Conservation (phyloP, 2,888 invertebrate species). For the Lasiommata megera region DNA sequence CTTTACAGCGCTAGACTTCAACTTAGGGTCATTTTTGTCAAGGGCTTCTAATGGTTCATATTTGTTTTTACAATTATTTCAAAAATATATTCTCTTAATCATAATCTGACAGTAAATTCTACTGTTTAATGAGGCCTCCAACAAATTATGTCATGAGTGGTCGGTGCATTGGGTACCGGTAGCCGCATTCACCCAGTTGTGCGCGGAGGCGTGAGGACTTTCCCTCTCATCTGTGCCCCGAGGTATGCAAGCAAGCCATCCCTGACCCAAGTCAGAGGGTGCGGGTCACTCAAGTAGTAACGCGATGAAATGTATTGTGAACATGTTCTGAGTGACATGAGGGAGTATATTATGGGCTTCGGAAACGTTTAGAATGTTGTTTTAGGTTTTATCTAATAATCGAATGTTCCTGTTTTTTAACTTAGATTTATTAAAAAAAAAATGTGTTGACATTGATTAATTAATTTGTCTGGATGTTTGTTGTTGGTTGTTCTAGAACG, state of each 20-base stretch:
- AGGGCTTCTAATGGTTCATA: too few species aligned
- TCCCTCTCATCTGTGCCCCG: slow-evolving; percentile 76
- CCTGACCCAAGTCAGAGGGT: slow-evolving; percentile 31
- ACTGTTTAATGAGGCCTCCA: slow-evolving; percentile 69
- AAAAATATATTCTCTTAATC: too few species aligned
- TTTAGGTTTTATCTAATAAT: background rate
- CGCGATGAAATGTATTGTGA: slow-evolving; percentile 13
- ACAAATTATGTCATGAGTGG: slow-evolving; percentile 76
- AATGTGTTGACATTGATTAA: too few species aligned
- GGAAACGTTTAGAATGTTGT: background rate
- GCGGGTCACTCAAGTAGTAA: slow-evolving; percentile 24
- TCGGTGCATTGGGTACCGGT: slow-evolving; percentile 72
- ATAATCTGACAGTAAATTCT: slow-evolving; percentile 28
- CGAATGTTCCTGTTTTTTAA: background rate
- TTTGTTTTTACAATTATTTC: slow-evolving; percentile 17
- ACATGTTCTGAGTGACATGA: background rate
- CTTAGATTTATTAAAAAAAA: too few species aligned
- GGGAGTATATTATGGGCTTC: slow-evolving; percentile 8
- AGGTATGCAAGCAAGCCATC: slow-evolving; percentile 45
- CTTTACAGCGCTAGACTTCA: background rate
- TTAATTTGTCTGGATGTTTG: too few species aligned
- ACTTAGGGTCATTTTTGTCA: background rate
- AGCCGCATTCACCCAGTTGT: slow-evolving; percentile 77
- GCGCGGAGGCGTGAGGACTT: slow-evolving; percentile 76
- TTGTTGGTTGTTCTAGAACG: too few species aligned